Conservation (phyloP, 2,113 vertebrate genomes). For the Chaetura pelagica region DNA sequence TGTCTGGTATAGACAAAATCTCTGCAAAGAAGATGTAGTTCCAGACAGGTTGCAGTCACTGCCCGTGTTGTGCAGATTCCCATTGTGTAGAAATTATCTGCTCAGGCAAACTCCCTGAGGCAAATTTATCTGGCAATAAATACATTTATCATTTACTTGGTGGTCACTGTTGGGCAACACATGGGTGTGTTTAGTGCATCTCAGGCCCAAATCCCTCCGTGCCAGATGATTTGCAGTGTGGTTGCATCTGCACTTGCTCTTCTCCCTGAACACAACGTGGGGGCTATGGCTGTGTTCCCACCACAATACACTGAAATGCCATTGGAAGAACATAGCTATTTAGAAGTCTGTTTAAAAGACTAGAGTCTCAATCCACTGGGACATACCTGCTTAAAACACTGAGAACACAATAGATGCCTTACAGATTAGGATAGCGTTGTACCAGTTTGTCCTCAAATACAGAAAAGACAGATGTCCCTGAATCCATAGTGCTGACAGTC, state of each 20-base stretch:
- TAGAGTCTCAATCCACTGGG: background rate
- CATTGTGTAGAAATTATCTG: background rate
- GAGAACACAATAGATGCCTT: background rate
- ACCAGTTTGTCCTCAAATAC: background rate
- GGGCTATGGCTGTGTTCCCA: background rate
- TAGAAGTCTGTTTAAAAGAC: background rate
- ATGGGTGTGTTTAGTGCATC: background rate
- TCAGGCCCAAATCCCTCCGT: background rate
- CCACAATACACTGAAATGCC: background rate
- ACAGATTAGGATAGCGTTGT: background rate
- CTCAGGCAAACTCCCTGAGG: background rate
- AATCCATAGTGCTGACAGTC: background rate
- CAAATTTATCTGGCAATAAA: background rate
- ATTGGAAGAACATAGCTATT: background rate
- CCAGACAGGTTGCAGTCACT: background rate
- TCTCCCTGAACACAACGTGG: background rate
- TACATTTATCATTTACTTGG: background rate
- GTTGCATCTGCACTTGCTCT: background rate
- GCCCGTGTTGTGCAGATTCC: background rate
- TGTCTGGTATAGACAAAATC: background rate
- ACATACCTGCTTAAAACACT: background rate
- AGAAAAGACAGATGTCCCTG: background rate
- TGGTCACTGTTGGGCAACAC: background rate
- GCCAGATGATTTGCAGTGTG: background rate
- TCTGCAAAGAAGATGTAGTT: background rate